A percentile compares a stretch with the other conserved stretches of the same genome.
Conservation (phyloP, 1,140 invertebrate genomes). For the Platyura marginata region DNA sequence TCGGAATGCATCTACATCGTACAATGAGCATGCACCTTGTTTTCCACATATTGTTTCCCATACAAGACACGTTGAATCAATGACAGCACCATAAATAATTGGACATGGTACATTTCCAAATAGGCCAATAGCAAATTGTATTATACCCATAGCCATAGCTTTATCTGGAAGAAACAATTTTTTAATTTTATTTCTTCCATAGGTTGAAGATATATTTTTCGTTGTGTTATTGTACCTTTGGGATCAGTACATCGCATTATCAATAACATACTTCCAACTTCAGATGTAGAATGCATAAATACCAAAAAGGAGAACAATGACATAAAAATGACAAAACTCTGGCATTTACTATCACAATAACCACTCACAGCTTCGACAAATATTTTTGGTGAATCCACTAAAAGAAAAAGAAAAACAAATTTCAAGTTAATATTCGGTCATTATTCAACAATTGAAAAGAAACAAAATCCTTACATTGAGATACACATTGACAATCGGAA, state of each 20-base stretch:
- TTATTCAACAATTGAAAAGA: too few relatives aligned
- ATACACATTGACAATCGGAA: conserved; percentile 61
- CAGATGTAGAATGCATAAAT: conserved; percentile 79
- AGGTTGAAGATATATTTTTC: background rate
- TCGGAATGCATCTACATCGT: conserved; percentile 65
- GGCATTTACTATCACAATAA: conserved; percentile 60
- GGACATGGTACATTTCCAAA: conserved; percentile 89
- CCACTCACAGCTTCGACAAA: conserved; percentile 43
- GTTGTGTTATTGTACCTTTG: conserved; percentile 29
- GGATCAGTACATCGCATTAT: conserved; percentile 82
- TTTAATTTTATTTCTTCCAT: background rate
- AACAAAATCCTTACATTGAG: too few relatives aligned
- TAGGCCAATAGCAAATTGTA: conserved; percentile 81
- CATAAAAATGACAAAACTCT: conserved; percentile 65
- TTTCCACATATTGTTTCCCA: conserved; percentile 69
- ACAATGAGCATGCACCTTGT: conserved; percentile 63
- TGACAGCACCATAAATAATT: conserved; percentile 77
- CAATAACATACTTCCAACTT: conserved; percentile 78
- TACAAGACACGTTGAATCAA: conserved; percentile 77
- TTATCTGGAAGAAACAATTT: conserved; percentile 38
- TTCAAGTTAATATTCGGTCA: too few relatives aligned
- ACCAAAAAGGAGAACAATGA: conserved; percentile 73
- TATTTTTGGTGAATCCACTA: too few relatives aligned
- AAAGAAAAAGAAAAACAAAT: too few relatives aligned
- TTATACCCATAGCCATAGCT: conserved; percentile 83